These are phyloP conservation scores for Sisor rabdophorus DNA, from an alignment of 2,113 vertebrate genomes.

Conservation along the genomic window DNA sequence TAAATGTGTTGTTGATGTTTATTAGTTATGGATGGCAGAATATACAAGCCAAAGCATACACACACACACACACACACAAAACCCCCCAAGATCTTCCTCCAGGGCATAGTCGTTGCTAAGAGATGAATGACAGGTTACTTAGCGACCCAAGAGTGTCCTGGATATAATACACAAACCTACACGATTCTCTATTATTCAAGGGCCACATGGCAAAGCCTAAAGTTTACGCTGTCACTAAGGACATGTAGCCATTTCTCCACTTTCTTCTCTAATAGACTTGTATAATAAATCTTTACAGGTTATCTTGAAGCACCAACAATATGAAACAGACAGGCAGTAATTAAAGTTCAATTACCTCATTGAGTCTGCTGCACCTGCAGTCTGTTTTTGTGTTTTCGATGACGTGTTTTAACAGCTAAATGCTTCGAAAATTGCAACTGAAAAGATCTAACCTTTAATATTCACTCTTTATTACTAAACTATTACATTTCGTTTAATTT, in stretches of 20 bases:
- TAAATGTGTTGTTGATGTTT: constrained; percentile 49
- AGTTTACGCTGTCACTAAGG: constrained; percentile 57
- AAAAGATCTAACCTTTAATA: no score
- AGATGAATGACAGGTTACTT: constrained; percentile 68
- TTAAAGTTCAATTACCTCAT: no score
- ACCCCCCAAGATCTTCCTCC: constrained; percentile 56
- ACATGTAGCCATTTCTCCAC: constrained; percentile 12
- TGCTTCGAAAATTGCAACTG: background rate
- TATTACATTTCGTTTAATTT: background rate
- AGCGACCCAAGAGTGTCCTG: constrained; percentile 59
- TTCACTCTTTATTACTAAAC: background rate
- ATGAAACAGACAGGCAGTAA: background rate
- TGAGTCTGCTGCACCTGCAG: background rate
- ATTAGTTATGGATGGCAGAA: no score
- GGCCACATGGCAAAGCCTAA: constrained; percentile 61
- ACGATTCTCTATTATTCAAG: constrained; percentile 61
- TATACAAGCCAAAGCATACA: constrained; percentile 30
- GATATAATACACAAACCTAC: constrained; percentile 50
- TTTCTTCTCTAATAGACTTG: background rate
- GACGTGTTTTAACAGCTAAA: background rate
- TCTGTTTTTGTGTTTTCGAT: background rate
- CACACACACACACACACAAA: constrained; percentile 45
- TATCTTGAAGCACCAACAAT: background rate
- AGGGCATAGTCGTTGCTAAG: constrained; percentile 62
- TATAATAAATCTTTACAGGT: background rate